A percentile compares a stretch with the other conserved stretches of the same genome.
phyloP scores from a whole-genome alignment of 2,797 vertebrate species.

The Sternarchorhynchus goeldii region DNA sequence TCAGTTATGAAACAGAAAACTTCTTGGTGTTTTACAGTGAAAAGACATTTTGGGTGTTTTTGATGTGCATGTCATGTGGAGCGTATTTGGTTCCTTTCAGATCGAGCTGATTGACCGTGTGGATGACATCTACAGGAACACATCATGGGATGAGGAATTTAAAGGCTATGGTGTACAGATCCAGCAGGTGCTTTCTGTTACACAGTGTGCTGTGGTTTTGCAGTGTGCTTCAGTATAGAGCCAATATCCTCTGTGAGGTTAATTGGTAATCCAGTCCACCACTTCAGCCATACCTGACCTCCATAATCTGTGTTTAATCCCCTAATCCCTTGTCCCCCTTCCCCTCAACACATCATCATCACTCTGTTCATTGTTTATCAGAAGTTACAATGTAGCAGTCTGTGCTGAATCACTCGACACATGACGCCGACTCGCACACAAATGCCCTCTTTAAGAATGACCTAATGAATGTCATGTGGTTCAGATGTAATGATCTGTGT shows the following conservation, averaged over 20 bases:
- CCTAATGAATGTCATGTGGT: slow-evolving; percentile 7
- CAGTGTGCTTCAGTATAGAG: neutral
- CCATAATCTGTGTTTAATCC: neutral
- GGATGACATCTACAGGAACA: slow-evolving; percentile 97
- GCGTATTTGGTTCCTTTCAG: slow-evolving; percentile 64
- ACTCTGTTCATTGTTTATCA: neutral
- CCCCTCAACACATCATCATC: too few relatives aligned
- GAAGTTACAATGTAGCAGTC: neutral
- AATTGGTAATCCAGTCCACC: neutral
- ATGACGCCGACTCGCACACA: slow-evolving; percentile 1
- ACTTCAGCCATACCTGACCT: neutral
- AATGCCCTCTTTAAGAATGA: neutral
- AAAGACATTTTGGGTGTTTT: neutral
- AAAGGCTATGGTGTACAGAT: slow-evolving; percentile 95
- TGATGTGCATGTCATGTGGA: neutral
- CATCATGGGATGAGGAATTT: slow-evolving; percentile 88
- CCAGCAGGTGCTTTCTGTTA: slow-evolving; percentile 81
- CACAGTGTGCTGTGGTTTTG: neutral
- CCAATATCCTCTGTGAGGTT: neutral
- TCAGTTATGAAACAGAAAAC: too few relatives aligned
- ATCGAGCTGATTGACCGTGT: slow-evolving; percentile 97
- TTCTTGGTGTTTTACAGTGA: neutral
- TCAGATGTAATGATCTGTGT: neutral
- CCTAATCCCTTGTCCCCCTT: neutral
- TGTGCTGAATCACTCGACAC: slow-evolving; percentile 13